Evolutionary conservation across 1,140 invertebrate species (phyloP), one percentile per base, ranked within the genome.

Genomic region (Macrobrachium rosenbergii): DNA sequence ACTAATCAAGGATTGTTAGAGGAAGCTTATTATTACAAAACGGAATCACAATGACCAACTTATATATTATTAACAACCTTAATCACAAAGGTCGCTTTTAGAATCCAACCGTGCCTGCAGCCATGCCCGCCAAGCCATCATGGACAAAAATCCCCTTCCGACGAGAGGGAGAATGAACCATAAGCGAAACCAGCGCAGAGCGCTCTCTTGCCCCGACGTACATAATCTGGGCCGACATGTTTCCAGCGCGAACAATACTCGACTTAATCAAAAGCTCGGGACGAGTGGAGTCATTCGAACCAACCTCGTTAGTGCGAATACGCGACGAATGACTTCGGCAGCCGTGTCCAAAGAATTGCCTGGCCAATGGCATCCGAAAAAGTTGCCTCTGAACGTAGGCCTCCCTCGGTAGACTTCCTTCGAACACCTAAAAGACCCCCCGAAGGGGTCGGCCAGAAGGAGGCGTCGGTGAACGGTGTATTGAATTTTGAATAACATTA

Each of bases 201-300:
- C 16, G 11, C 78, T 73, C 64, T 87, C 84, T 81, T 81, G 64
- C 58, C 84, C 45, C 78, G 28, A 58, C 77, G 52, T 58, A 87
- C 84, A 87, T 87, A 87, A 87, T 87, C 84, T 79, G 64, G 64
- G 17, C 77, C 78, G 84, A 87, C 84, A 87, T 87, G 84, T 87
- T 87, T 87, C 84, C 69, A 43, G 77, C 84, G 63, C 84, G 77
- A 87, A 87, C 84, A 87, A 87, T 87, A 87, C 64, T 73, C 78
- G 84, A 73, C 77, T 87, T 87, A 87, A 87, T 87, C 84, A 87
- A 87, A 87, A 87, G 84, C 84, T 37, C 28, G 28, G 78, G 62
- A 67, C 45, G 77, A 81, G 67, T 69, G 62, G 80, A 62, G 76
- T 72, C 84, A 62, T 60, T 72, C 84, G 64, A 62, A 64, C 67